Conservation (phyloP, 2,797 vertebrate species). For the Macroramphosus scolopax region DNA sequence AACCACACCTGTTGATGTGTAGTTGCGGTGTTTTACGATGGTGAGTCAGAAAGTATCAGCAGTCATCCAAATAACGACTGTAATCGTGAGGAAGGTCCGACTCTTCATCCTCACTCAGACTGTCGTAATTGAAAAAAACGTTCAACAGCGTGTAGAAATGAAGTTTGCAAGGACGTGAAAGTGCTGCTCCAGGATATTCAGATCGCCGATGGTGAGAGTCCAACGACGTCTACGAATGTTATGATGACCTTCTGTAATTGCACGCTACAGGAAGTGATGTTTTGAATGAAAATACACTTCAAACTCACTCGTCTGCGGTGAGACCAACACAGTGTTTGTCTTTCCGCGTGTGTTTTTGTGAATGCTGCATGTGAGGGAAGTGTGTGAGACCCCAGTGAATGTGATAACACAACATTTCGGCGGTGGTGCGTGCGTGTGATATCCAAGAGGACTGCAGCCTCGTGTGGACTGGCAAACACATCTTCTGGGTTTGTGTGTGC, state of each 20-base stretch:
- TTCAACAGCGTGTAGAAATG: too few species aligned
- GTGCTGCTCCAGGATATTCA: slow-evolving; percentile 28
- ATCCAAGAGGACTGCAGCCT: slow-evolving; percentile 1
- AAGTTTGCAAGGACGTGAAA: too few species aligned
- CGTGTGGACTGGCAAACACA: slow-evolving; percentile 11
- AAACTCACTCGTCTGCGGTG: slow-evolving; percentile 53
- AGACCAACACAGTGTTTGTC: slow-evolving; percentile 9
- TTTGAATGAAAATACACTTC: slow-evolving; percentile 57
- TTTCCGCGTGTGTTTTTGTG: slow-evolving; percentile 10
- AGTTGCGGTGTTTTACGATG: too few species aligned
- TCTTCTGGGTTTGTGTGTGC: slow-evolving; percentile 26
- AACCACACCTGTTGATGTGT: too few species aligned
- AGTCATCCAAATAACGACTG: too few species aligned
- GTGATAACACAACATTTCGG: slow-evolving; percentile 15
- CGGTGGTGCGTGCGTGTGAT: neutral
- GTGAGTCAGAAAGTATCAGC: too few species aligned
- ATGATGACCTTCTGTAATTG: slow-evolving; percentile 55
- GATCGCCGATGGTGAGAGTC: slow-evolving; percentile 37
- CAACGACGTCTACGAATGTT: slow-evolving; percentile 40
- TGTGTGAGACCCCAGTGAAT: neutral
- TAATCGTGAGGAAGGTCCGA: too few species aligned
- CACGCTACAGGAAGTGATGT: slow-evolving; percentile 50
- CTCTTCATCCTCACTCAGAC: too few species aligned
- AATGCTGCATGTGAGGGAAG: neutral
- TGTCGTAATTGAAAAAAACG: too few species aligned